Base-by-base conservation (phyloP, 2,888 invertebrate genomes). In the Caprella mutica region DNA sequence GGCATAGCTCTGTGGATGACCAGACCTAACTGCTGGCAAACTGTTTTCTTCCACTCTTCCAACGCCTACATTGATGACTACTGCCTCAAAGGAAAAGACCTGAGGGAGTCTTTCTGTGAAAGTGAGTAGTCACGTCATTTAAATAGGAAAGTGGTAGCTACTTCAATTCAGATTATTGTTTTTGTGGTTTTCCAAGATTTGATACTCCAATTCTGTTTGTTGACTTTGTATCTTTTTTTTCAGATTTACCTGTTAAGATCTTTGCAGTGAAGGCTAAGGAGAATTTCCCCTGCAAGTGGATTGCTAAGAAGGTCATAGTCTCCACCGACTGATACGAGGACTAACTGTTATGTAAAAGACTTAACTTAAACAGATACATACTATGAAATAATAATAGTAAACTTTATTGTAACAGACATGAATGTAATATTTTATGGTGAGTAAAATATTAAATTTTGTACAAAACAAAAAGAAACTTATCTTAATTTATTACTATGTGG, bases 1-100 rank as follows among this genome's bases (percentile, higher is more conserved):
- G 64, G 60, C n/a, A 38, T 64, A 26, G 60, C 64, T 4, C 35
- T 64, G 39, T 64, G 64, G 64, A 52, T 64, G 58, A 44, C 61
- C 19, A 43, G 53, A 5, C 58, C 48, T 29, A 60, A 64, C 56
- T 52, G 55, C 26, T 64, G 64, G 64, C 60, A 64, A 46, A 60
- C 60, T 3, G 64, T 64, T 9, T 64, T 64, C 52, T 64, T 64
- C 39, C 64, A 64, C 40, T 58, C 60, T 14, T 40, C 52, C 17
- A 57, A 56, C 24, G 27, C 64, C 2, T 55, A 30, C 29, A 40
- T 60, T 14, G 60, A 60, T 12, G 48, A 55, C 29, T 52, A 54
- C 6, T 39, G 44, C 19, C 58, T 64, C 17, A 55, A 46, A 38
- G 52, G 54, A 14, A 60, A 55, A 55, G 60, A 64, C 43, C 38